Conservation (phyloP, 2,888 invertebrate species). For the Polyploca ridens region DNA sequence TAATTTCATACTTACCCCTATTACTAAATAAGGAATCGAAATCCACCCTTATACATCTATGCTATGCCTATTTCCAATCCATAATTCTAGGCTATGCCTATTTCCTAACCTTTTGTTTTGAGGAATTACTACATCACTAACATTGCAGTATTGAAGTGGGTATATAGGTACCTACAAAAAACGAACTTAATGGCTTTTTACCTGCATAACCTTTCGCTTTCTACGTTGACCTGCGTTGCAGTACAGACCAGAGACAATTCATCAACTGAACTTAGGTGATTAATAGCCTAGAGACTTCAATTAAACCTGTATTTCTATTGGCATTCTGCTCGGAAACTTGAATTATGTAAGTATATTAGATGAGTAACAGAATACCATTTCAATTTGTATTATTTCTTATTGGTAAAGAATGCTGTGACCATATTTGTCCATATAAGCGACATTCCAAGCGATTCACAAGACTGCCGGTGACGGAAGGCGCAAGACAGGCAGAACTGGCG, state of each 20-base stretch:
- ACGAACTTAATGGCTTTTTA: background rate
- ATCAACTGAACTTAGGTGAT: background rate
- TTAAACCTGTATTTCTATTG: background rate
- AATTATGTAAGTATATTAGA: background rate
- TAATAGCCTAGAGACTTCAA: too few relatives aligned
- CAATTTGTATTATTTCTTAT: conserved; percentile 17
- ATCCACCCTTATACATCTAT: too few relatives aligned
- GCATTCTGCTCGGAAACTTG: background rate
- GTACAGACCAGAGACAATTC: background rate
- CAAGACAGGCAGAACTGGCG: too few relatives aligned
- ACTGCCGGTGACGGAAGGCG: background rate
- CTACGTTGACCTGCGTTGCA: conserved; percentile 1
- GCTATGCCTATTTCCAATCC: too few relatives aligned
- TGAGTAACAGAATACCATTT: background rate
- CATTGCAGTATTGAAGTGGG: background rate
- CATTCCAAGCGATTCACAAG: conserved; percentile 1
- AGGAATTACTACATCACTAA: too few relatives aligned
- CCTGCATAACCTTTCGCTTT: background rate
- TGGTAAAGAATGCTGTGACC: conserved; percentile 18
- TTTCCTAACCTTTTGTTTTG: too few relatives aligned
- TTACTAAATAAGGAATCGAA: too few relatives aligned
- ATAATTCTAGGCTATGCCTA: too few relatives aligned
- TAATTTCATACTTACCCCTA: too few relatives aligned
- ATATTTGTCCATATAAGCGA: conserved; percentile 19
- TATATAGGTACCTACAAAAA: background rate